Conservation (phyloP, 2,113 vertebrate genomes). For the Eudyptes chrysolophus region DNA sequence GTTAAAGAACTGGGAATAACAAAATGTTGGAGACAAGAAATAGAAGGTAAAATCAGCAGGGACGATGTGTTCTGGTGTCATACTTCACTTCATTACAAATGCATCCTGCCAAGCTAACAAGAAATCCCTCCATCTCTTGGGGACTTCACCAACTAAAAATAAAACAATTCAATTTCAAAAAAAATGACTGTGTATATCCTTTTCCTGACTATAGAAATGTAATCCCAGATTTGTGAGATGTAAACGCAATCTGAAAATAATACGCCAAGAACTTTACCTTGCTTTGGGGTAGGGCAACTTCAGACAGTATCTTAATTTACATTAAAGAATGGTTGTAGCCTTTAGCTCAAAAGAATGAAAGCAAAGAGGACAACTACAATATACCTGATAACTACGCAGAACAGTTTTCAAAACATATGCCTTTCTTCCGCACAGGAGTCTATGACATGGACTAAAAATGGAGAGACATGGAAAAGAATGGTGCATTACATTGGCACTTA, state of each 20-base stretch:
- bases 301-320: background rate
- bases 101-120: background rate
- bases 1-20: background rate
- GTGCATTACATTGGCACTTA: conserved; percentile 71
- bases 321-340: background rate
- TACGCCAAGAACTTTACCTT: background rate
- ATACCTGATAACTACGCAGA: background rate
- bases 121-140: background rate
- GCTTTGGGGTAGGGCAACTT: background rate
- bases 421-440: background rate
- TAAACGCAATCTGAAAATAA: background rate
- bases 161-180: background rate
- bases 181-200: background rate
- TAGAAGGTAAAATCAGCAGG: background rate
- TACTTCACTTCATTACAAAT: background rate
- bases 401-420: fast-evolving
- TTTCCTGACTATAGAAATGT: background rate
- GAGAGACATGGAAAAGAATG: background rate
- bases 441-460: fast-evolving
- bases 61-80: background rate
- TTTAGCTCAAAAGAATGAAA: background rate
- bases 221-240: background rate
- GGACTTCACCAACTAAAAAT: background rate
- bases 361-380: background rate
- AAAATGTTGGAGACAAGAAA: background rate